These are phyloP conservation scores for Rhinichthys osculus DNA, from an alignment of 2,797 vertebrate species.

Conservation along the genomic window DNA sequence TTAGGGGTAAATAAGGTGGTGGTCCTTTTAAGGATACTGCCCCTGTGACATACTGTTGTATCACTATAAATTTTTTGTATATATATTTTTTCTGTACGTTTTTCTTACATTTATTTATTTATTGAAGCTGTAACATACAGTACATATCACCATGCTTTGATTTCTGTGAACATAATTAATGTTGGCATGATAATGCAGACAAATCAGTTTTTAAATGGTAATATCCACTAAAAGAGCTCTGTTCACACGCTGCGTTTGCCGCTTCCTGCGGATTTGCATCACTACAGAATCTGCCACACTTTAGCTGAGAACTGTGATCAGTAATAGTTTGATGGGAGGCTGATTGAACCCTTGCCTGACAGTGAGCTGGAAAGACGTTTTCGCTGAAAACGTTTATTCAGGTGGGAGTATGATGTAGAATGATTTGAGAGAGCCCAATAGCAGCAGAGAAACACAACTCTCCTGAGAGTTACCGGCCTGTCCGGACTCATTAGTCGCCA, in stretches of 20 bases:
- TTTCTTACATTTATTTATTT: neutral
- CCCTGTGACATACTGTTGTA: neutral
- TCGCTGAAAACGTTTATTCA: slow-evolving; percentile 77
- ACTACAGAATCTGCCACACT: slow-evolving; percentile 28
- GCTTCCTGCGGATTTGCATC: neutral
- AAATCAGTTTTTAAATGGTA: slow-evolving; percentile 22
- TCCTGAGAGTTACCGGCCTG: slow-evolving; percentile 53
- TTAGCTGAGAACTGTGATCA: slow-evolving; percentile 64
- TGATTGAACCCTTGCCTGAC: slow-evolving; percentile 77
- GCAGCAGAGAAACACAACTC: slow-evolving; percentile 68
- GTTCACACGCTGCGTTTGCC: neutral
- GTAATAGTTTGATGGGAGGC: slow-evolving; percentile 73
- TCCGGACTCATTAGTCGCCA: slow-evolving; percentile 53
- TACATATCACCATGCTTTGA: neutral
- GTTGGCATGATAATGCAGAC: slow-evolving; percentile 5
- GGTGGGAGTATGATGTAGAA: slow-evolving; percentile 78
- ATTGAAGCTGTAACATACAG: neutral
- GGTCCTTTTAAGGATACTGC: neutral
- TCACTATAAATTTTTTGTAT: too few relatives aligned
- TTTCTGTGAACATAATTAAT: slow-evolving; percentile 13
- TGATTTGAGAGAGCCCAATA: slow-evolving; percentile 82
- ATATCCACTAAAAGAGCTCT: neutral
- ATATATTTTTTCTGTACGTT: too few relatives aligned
- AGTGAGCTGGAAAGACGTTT: slow-evolving; percentile 78
- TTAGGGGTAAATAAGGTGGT: neutral